Base-by-base conservation (phyloP, 2,888 invertebrate species). In the Esperia sulphurella region DNA sequence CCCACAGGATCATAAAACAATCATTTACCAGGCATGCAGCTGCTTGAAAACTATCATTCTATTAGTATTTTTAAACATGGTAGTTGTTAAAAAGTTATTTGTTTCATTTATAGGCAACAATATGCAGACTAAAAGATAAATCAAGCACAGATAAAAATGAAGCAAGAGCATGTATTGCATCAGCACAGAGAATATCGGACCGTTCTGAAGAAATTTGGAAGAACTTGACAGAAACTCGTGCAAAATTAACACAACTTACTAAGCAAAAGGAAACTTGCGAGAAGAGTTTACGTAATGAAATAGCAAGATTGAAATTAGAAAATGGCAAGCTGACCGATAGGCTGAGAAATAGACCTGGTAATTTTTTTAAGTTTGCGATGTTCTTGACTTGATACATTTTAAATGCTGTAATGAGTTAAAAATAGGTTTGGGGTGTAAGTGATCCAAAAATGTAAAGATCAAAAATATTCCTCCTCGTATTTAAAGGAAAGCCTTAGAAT, bases 261-360 rank as follows among this genome's bases (percentile, higher is more conserved):
- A 89, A 87, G 62, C 85, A 88, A 57, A 89, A 83, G 51, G 80
- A 80, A 51, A 68, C 78, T 1, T 71, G 63, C 52, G 87, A 87
- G 54, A 81, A 75, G 46, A 59, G 60, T 46, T 58, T 82, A n/a
- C 70, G 74, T 6, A 75, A 80, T 68, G 84, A 88, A 68, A 80
- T 89, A 49, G 51, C 71, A 33, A 71, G 79, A 51, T 67, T 86
- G 6, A 83, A 78, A 58, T 56, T 72, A 14, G 82, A 88, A 57
- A 88, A 85, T 69, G 79, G 85, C 4, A 87, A 87, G 55, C 58
- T 89, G 44, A 56, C 61, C 40, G 85, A 88, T 51, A 78, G 75
- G 53, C 55, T 87, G 8, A 72, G 78, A 48, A 74, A 61, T 54
- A 87, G 80, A 73, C 63, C 68, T 56, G 78, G 88, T 87, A 66